Evolutionary conservation across 2,797 vertebrate genomes (phyloP).

Genomic region (Enoplosus armatus): DNA sequence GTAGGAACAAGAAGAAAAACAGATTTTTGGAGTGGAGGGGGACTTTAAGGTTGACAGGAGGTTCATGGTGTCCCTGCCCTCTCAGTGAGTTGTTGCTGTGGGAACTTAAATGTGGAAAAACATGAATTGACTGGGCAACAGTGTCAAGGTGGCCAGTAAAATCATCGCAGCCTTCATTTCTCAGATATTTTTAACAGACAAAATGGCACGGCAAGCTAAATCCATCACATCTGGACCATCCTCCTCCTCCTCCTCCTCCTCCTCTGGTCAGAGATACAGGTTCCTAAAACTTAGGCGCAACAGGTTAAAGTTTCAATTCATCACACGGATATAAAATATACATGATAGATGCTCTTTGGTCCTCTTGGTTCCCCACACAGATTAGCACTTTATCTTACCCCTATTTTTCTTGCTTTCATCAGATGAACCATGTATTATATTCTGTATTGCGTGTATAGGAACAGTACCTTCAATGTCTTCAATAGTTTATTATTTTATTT

Average conservation of each 20-base stretch:
- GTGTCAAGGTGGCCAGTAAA: background rate
- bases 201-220: background rate
- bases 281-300: background rate
- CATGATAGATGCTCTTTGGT: constrained; percentile 1
- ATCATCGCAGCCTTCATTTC: background rate
- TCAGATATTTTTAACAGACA: background rate
- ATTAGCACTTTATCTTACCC: background rate
- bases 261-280: background rate
- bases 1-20: too few species aligned
- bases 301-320: background rate
- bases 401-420: background rate
- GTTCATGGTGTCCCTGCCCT: background rate
- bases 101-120: background rate
- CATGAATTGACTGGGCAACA: background rate
- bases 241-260: background rate
- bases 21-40: too few species aligned
- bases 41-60: too few species aligned
- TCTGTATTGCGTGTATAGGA: background rate
- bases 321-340: background rate
- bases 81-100: background rate
- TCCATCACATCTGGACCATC: background rate
- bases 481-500: background rate
- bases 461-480: background rate
- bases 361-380: background rate
- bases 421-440: background rate